Evolutionary conservation across 2,888 invertebrate species (phyloP).

Genomic region (Drosophila paramelanica): DNA sequence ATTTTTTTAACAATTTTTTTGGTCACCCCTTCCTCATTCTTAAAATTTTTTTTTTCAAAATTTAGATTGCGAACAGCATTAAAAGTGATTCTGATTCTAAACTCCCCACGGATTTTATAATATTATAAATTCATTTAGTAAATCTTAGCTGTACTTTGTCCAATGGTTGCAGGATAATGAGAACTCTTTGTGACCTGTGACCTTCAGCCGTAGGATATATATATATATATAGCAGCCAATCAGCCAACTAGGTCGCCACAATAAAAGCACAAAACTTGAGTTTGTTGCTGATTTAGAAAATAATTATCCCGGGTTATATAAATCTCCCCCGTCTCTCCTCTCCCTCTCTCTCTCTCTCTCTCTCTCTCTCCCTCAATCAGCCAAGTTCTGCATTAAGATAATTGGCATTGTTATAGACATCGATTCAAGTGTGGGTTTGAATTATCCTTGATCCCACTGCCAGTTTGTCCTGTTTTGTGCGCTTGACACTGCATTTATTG

Average conservation of each 20-base stretch:
- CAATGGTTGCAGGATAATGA: too few species aligned
- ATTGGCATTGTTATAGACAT: conserved; percentile 21
- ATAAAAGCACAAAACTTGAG: neutral
- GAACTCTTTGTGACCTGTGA: neutral
- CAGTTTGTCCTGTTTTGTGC: conserved; percentile 3
- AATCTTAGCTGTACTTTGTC: too few species aligned
- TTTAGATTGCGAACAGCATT: too few species aligned
- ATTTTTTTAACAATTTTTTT: too few species aligned
- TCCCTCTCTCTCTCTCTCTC: neutral
- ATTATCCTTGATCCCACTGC: conserved; percentile 13
- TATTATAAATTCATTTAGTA: too few species aligned
- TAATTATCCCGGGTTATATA: neutral
- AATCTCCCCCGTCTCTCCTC: too few species aligned
- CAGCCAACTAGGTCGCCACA: too few species aligned
- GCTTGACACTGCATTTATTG: conserved; percentile 28
- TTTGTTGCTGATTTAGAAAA: neutral
- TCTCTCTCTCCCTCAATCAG: neutral
- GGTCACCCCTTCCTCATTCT: too few species aligned
- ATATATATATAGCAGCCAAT: too few species aligned
- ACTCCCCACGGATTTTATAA: too few species aligned
- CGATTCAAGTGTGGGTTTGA: conserved; percentile 3
- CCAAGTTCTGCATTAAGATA: conserved; percentile 23
- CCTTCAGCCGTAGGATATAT: neutral
- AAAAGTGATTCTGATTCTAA: too few species aligned
- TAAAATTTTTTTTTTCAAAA: too few species aligned